phyloP scores from a whole-genome alignment of 2,888 invertebrate genomes.

The Polydrusus cervinus region DNA sequence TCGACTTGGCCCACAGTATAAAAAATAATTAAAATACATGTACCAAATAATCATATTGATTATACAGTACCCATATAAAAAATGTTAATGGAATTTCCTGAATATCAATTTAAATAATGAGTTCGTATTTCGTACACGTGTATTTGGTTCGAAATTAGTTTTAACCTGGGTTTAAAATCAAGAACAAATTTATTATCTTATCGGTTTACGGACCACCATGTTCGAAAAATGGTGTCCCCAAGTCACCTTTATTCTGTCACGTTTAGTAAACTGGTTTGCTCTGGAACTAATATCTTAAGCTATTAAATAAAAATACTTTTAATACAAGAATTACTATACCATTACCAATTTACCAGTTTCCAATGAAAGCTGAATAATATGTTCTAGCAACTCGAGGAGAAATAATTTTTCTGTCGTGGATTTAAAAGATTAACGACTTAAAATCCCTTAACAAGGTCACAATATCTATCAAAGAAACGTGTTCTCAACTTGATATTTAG shows the following conservation, averaged over 20 bases:
- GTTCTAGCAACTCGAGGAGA: not conserved
- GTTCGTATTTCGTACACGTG: slow-evolving; percentile 5
- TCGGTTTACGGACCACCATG: slow-evolving; percentile 16
- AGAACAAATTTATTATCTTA: not conserved
- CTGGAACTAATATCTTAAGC: slow-evolving; percentile 3
- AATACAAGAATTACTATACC: not conserved
- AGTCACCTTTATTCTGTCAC: slow-evolving; percentile 7
- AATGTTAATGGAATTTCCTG: slow-evolving; percentile 14
- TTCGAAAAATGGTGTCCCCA: not conserved
- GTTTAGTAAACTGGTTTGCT: slow-evolving; percentile 12
- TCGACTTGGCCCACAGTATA: no score
- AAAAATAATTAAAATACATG: no score
- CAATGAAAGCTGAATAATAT: no score
- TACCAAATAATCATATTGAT: slow-evolving; percentile 6
- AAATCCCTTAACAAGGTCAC: no score
- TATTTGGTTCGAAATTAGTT: slow-evolving; percentile 18
- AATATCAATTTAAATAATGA: slow-evolving; percentile 23
- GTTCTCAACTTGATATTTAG: no score
- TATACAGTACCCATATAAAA: not conserved
- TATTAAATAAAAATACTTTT: slow-evolving; percentile 12
- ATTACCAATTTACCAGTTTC: no score
- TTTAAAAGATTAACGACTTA: not conserved
- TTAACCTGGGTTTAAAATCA: not conserved
- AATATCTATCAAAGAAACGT: no score
- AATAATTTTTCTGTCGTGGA: not conserved